Evolutionary conservation across 35 echinoderm and acorn worm species (phyloP), one percentile per base, ranked within the genome.

Genomic region (Ophiothrix spiculata): DNA sequence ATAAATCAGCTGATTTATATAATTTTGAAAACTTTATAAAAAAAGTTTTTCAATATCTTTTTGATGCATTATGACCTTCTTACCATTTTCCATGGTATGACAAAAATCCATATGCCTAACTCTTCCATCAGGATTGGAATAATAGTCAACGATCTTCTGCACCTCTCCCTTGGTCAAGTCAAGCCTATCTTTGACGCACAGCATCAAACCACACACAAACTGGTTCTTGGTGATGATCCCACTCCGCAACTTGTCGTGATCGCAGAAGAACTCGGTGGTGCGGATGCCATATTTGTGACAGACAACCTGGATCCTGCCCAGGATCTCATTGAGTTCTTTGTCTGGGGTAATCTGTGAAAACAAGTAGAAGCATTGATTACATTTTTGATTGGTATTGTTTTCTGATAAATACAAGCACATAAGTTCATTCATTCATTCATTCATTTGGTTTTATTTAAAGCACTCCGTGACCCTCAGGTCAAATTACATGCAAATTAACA

Each of bases 61-160:
- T n/a, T n/a, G n/a, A n/a, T n/a, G n/a, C n/a, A n/a, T n/a, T n/a
- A n/a, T n/a, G n/a, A n/a, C n/a, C n/a, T 76, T 28, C 90, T 91
- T 82, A 98, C 95, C 95, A 91, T 98, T 98, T 87, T 98, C 95
- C 95, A 98, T 98, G 38, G 88, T 49, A 74, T 98, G 88, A 83
- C 95, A 98, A 83, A 98, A 98, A 21, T 88, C 86, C 82, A 93
- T 98, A 89, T 98, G 94, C 32, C 87, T 33, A 12, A 98, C 95
- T 56, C 95, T 84, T 23, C 95, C 88, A 37, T 98, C 95, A n/a
- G 80, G 34, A 23, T 74, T 88, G 80, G 91, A 91, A 79, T 98
- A 98, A 56, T 84, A 87, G 39, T 98, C 90, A 0, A 91, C 91
- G 10, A 98, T n/a, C 60, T 93, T 90, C 69, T 98, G 91, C 0